Percentiles rank a stretch among this genome's conserved stretches.
These are phyloP conservation scores for Calameuta filiformis DNA, from an alignment of 2,888 invertebrate genomes.

Conservation along the genomic window DNA sequence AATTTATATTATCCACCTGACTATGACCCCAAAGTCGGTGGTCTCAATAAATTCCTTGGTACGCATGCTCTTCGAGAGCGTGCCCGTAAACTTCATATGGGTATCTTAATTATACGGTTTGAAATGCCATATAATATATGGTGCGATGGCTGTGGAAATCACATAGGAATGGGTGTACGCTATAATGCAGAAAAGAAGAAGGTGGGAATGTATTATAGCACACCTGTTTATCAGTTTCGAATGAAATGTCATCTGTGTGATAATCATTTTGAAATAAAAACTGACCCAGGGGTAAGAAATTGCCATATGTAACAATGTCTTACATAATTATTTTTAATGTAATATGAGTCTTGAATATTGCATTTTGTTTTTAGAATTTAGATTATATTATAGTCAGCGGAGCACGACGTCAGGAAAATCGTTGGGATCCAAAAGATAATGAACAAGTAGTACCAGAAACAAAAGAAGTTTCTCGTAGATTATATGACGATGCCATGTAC, in stretches of 20 bases:
- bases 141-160: conserved; percentile 98
- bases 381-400: conserved; percentile 97
- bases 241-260: conserved; percentile 99
- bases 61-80: conserved; percentile 96
- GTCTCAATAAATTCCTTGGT: conserved; percentile 92
- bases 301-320: not conserved
- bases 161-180: conserved; percentile 99
- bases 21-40: conserved; percentile 95
- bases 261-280: conserved; percentile 97
- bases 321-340: conserved; percentile 4
- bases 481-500: conserved; percentile 98
- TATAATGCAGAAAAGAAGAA: conserved; percentile 95
- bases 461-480: conserved; percentile 86
- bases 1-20: conserved; percentile 99
- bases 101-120: conserved; percentile 96
- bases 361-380: conserved; percentile 78
- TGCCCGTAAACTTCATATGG: conserved; percentile 94
- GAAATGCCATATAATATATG: conserved; percentile 99
- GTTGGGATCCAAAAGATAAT: conserved; percentile 98
- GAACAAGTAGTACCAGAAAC: conserved; percentile 94
- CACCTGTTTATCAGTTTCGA: conserved; percentile 96
- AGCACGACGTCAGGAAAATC: conserved; percentile 94
- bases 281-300: conserved; percentile 90
- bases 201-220: conserved; percentile 97
- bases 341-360: conserved; percentile 7